These are phyloP conservation scores for Characodon lateralis DNA, from an alignment of 2,797 vertebrate genomes.

Conservation along the genomic window DNA sequence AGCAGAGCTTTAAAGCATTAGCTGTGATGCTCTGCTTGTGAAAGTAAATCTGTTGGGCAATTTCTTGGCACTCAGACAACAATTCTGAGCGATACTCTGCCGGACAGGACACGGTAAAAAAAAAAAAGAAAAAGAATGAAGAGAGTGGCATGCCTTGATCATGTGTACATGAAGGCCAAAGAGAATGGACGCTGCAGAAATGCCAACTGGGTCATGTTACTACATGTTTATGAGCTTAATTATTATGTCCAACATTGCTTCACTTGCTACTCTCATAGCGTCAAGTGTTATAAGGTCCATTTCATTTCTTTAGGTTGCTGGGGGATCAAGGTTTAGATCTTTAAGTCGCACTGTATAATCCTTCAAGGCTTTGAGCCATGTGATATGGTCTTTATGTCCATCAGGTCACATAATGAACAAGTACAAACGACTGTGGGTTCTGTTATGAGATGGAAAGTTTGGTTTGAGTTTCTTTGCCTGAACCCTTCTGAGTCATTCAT, in stretches of 20 bases:
- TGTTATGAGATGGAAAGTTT: slow-evolving; percentile 14
- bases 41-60: too few species aligned
- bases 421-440: slow-evolving; percentile 15
- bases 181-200: background rate
- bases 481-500: slow-evolving; percentile 38
- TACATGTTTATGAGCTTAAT: background rate
- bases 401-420: slow-evolving; percentile 22
- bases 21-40: too few species aligned
- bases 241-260: background rate
- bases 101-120: too few species aligned
- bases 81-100: too few species aligned
- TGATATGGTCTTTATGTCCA: slow-evolving; percentile 37
- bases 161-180: background rate
- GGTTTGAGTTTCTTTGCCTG: slow-evolving; percentile 13
- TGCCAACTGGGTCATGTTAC: background rate
- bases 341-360: slow-evolving; percentile 42
- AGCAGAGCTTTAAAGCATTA: too few species aligned
- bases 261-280: background rate
- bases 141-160: background rate
- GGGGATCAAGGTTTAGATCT: slow-evolving; percentile 30
- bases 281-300: slow-evolving; percentile 6
- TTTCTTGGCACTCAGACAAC: too few species aligned
- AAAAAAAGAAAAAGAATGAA: background rate
- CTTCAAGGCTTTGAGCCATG: slow-evolving; percentile 47
- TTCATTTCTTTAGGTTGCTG: background rate